Base-by-base conservation (phyloP, 2,797 vertebrate species). In the Pangasius sanitwongsei region DNA sequence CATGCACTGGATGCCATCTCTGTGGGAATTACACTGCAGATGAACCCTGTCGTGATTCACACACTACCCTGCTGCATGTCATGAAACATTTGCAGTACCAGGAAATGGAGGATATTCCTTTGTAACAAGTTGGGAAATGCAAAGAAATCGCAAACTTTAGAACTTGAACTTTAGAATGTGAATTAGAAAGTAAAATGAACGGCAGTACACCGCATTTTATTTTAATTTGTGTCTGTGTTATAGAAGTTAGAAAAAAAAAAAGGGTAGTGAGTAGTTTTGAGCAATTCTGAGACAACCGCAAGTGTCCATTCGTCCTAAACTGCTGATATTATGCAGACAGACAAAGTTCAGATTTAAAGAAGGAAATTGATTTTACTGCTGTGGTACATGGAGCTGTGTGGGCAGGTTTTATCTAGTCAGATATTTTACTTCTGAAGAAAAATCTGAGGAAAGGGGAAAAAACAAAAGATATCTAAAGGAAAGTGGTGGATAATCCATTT, bases 21-120 rank as follows among this genome's bases (percentile, higher is more conserved):
- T 86, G 63, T 65, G 82, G 84, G 87, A 86, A 88, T 88, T 37
- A 85, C 12, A 65, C 84, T 63, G 50, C 83, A 80, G 20, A 74
- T 75, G 37, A 88, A 89, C 74, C 84, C 81, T 86, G 57, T 61
- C 31, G 20, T 89, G 37, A 84, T 59, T 84, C n/a, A 65, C 20
- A 55, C 77, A 44, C 59, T n/a, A 83, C 23, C 59, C 13, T 44
- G 6, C 34, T 3, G 57, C 57, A 83, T 61, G 57, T 44, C 37
- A 61, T 44, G 34, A 28, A 63, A 61, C 34, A 83, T 63, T 83
- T 83, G 81, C 37, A 44, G 37, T 15, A 65, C 37, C 37, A 65
- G 81, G 37, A 65, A 48, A 83, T 83, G 37, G 13, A n/a, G 23
- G 6, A 83, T 28, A 9, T 65, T 44, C 37, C 37, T 44, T 3